Percentiles rank a stretch among this genome's conserved stretches.
These are phyloP conservation scores for Nomada lathburiana DNA, from an alignment of 2,888 invertebrate genomes.

Conservation along the genomic window DNA sequence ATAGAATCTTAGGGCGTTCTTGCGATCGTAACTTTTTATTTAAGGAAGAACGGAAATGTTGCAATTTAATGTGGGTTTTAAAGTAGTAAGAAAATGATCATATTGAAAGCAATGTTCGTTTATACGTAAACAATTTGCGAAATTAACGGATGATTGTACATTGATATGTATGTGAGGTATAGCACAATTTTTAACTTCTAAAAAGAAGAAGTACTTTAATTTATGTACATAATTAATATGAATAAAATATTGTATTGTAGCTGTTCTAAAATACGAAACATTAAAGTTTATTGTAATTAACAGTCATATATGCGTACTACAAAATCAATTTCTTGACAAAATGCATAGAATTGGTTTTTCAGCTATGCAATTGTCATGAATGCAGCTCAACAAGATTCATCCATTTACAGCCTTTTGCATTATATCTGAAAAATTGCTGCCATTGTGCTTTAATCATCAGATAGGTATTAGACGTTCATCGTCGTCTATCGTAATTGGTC, in stretches of 20 bases:
- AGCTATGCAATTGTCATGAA: slow-evolving; percentile 63
- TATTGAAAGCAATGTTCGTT: slow-evolving; percentile 59
- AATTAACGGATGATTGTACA: slow-evolving; percentile 53
- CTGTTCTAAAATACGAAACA: slow-evolving; percentile 39
- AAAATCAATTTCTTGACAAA: slow-evolving; percentile 47
- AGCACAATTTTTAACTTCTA: slow-evolving; percentile 60
- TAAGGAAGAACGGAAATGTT: slow-evolving; percentile 39
- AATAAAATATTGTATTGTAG: slow-evolving; percentile 51
- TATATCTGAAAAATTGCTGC: slow-evolving; percentile 59
- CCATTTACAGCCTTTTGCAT: slow-evolving; percentile 56
- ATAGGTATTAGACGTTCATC: slow-evolving; percentile 55
- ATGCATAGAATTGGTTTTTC: slow-evolving; percentile 39
- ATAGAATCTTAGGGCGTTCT: slow-evolving; percentile 42
- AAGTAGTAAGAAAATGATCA: slow-evolving; percentile 54
- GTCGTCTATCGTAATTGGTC: slow-evolving; percentile 54
- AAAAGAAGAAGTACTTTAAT: slow-evolving; percentile 51
- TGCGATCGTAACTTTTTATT: slow-evolving; percentile 43
- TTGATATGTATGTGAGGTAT: slow-evolving; percentile 57
- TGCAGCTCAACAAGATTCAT: slow-evolving; percentile 66
- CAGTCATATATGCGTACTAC: slow-evolving; percentile 23
- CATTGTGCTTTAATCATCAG: slow-evolving; percentile 62
- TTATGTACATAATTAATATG: slow-evolving; percentile 62
- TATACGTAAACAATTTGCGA: slow-evolving; percentile 48
- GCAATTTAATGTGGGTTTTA: slow-evolving; percentile 51
- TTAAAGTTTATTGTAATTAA: slow-evolving; percentile 43